Percentiles rank a stretch among this genome's conserved stretches.
phyloP scores from a whole-genome alignment of 2,113 vertebrate species.

The Rissa tridactyla region DNA sequence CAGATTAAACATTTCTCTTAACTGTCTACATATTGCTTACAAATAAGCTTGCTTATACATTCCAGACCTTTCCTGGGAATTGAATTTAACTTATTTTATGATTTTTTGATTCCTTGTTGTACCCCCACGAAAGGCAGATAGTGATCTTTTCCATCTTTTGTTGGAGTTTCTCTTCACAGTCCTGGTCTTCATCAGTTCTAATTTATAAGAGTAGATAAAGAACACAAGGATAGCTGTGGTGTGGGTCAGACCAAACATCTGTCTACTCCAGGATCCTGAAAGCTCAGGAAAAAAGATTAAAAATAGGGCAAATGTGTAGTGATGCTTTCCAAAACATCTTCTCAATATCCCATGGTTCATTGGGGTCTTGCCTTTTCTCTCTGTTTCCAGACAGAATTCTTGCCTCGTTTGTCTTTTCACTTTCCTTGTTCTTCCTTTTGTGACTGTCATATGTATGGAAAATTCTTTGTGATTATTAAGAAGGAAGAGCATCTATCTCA shows the following conservation, averaged over 20 bases:
- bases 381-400: neutral
- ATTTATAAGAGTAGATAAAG: neutral
- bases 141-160: neutral
- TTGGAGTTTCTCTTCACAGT: neutral
- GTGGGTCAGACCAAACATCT: neutral
- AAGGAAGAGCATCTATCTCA: neutral
- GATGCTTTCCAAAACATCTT: neutral
- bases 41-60: neutral
- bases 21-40: neutral
- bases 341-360: neutral
- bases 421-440: neutral
- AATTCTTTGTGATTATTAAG: neutral
- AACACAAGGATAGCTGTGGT: neutral
- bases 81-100: neutral
- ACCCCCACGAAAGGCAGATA: neutral
- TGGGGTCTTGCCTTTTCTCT: neutral
- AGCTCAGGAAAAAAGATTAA: neutral
- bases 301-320: neutral
- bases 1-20: neutral
- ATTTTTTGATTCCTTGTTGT: neutral
- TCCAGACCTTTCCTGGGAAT: neutral
- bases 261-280: neutral
- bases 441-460: neutral
- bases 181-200: neutral
- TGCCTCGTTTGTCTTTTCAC: neutral